Conservation (phyloP, 1,140 invertebrate genomes). For the Reticulitermes speratus region DNA sequence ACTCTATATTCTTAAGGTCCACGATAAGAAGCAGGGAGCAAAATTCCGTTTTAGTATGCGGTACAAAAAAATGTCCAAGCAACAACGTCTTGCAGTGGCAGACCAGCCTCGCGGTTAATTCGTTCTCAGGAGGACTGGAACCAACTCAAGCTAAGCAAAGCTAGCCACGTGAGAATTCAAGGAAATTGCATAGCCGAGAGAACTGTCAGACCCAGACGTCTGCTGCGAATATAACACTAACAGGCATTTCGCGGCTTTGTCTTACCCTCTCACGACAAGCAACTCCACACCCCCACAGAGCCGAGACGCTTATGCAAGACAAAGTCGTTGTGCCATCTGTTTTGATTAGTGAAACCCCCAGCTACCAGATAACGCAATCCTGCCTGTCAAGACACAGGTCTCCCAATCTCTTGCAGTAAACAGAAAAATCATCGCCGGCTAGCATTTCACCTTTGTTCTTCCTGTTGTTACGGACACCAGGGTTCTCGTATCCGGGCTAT, state of each 20-base stretch:
- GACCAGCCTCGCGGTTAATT: background rate
- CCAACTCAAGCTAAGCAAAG: background rate
- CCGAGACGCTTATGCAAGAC: background rate
- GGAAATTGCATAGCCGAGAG: background rate
- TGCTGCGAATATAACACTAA: slow-evolving; percentile 19
- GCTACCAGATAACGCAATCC: background rate
- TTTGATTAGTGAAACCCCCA: background rate
- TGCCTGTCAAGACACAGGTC: background rate
- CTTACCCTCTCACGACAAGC: background rate
- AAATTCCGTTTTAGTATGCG: too few relatives aligned
- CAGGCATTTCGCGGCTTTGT: slow-evolving; percentile 3
- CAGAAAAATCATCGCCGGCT: background rate
- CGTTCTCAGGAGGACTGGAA: background rate
- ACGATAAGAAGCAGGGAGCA: too few relatives aligned
- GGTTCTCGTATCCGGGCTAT: background rate
- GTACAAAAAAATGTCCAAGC: too few relatives aligned
- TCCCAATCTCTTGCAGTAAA: background rate
- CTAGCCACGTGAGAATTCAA: slow-evolving; percentile 10
- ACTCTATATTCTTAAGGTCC: too few relatives aligned
- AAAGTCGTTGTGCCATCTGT: background rate
- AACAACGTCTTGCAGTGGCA: too few relatives aligned
- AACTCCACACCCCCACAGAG: background rate
- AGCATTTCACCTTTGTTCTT: background rate
- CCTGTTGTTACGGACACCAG: background rate
- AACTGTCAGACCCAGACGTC: background rate